Evolutionary conservation across 2,888 invertebrate species (phyloP).

Genomic region (Ecdyonurus torrentis): DNA sequence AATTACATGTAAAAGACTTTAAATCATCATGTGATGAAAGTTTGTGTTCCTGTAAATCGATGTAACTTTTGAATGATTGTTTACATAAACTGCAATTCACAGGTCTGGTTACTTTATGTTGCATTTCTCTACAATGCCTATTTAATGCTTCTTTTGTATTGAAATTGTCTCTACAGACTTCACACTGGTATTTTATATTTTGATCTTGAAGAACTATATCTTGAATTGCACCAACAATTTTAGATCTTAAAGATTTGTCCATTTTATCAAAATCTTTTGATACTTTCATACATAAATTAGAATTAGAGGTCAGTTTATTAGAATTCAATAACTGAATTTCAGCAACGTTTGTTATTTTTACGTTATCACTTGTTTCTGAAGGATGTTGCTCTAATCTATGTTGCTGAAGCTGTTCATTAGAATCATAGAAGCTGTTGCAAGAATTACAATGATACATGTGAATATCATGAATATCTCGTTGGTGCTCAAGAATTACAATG

Average conservation of each 20-base stretch:
- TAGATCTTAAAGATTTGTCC: slow-evolving; percentile 8
- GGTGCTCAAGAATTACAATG: too few species aligned
- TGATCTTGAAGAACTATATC: slow-evolving; percentile 7
- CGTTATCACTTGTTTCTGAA: too few species aligned
- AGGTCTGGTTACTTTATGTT: neutral
- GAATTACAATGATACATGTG: neutral
- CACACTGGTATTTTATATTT: neutral
- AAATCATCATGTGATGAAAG: neutral
- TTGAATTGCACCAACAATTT: slow-evolving; percentile 11
- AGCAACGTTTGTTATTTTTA: neutral
- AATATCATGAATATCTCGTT: neutral
- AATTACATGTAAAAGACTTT: slow-evolving; percentile 10
- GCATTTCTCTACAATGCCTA: neutral
- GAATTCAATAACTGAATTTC: neutral
- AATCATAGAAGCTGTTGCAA: neutral
- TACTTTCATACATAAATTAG: slow-evolving; percentile 9
- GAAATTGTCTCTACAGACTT: slow-evolving; percentile 2
- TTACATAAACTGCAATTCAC: neutral
- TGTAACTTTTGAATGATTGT: neutral
- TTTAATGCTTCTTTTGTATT: neutral
- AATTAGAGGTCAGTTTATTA: neutral
- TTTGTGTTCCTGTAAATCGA: neutral
- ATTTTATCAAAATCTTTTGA: slow-evolving; percentile 9
- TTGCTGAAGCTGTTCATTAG: neutral
- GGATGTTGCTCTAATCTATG: neutral